phyloP scores from a whole-genome alignment of 92 coral and sea anemone species.

The Phenganax subtilis region DNA sequence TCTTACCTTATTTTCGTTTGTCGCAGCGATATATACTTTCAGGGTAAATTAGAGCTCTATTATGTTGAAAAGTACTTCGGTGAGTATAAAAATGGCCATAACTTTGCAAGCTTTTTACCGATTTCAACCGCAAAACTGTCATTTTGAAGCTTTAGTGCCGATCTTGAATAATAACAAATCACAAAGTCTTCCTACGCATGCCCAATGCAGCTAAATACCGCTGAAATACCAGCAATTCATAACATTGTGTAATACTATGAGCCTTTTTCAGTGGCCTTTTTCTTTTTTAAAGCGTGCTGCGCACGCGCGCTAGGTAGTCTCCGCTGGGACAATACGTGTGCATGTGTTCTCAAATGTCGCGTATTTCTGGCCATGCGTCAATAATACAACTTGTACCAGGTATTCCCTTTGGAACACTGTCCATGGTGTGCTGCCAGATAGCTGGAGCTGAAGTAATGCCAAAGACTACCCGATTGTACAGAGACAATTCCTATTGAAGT shows the following conservation, averaged over 20 bases:
- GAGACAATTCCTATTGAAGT: too few species aligned
- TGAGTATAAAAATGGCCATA: conserved; percentile 8
- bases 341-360: too few species aligned
- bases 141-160: neutral
- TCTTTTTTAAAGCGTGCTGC: too few species aligned
- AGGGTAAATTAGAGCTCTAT: neutral
- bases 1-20: conserved; percentile 26
- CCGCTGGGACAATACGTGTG: too few species aligned
- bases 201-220: conserved; percentile 11
- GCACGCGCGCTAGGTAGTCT: too few species aligned
- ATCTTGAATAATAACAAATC: neutral
- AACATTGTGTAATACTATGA: neutral
- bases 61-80: conserved; percentile 6
- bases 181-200: conserved; percentile 5
- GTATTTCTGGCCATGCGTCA: too few species aligned
- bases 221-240: neutral
- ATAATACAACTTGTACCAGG: too few species aligned
- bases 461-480: too few species aligned
- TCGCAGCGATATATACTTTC: conserved; percentile 16
- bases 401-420: too few species aligned
- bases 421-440: too few species aligned
- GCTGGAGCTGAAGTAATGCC: too few species aligned
- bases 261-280: neutral
- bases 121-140: conserved; percentile 5
- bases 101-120: neutral